Evolutionary conservation across 2,888 invertebrate species (phyloP).

Genomic region (Aphelenchoides bicaudatus): DNA sequence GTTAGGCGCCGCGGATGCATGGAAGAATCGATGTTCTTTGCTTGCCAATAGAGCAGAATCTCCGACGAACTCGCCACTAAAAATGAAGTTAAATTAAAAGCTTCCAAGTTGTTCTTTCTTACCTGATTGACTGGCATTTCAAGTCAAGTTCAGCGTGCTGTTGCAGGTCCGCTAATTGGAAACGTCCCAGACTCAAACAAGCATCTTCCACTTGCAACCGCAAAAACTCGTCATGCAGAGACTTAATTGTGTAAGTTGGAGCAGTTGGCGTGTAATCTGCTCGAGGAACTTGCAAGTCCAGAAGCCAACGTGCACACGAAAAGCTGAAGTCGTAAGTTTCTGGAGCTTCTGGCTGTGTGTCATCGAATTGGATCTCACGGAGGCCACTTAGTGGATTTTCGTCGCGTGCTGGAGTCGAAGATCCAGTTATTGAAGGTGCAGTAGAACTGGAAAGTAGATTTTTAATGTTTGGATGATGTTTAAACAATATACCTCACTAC

Average conservation of each 20-base stretch:
- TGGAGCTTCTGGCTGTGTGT: too few species aligned
- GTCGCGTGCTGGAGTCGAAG: too few species aligned
- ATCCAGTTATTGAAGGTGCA: too few species aligned
- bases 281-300: slow-evolving; percentile 33
- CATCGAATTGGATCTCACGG: too few species aligned
- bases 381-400: too few species aligned
- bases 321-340: not conserved
- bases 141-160: slow-evolving; percentile 22
- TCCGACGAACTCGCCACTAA: slow-evolving; percentile 12
- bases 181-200: slow-evolving; percentile 35
- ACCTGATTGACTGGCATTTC: slow-evolving; percentile 27
- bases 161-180: slow-evolving; percentile 22
- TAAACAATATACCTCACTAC: too few species aligned
- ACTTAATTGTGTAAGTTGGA: slow-evolving; percentile 27
- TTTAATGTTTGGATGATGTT: too few species aligned
- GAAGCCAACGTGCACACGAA: slow-evolving; percentile 30
- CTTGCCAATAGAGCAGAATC: not conserved
- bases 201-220: slow-evolving; percentile 38
- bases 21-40: not conserved
- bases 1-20: not conserved
- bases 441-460: too few species aligned
- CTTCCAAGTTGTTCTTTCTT: too few species aligned
- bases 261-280: slow-evolving; percentile 25
- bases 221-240: slow-evolving; percentile 47
- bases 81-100: too few species aligned